phyloP scores from a whole-genome alignment of 1,140 invertebrate genomes.

The Caenorhabditis tropicalis region DNA sequence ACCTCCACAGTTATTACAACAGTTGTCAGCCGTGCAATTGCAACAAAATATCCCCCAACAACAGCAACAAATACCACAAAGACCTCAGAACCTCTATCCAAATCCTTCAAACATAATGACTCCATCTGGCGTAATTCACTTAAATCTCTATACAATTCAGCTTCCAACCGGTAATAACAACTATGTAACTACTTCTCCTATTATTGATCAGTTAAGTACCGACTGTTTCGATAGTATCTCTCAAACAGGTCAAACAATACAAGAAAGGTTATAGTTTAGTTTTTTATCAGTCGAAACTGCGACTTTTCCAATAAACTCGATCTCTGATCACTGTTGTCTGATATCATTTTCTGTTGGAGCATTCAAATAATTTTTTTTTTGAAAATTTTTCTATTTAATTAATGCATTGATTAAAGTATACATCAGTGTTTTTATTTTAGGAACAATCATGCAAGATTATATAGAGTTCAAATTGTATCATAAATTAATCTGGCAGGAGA shows the following conservation, averaged over 20 bases:
- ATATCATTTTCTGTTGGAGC: background rate
- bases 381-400: too few relatives aligned
- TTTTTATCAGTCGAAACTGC: background rate
- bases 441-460: background rate
- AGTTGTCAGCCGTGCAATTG: background rate
- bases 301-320: background rate
- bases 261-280: background rate
- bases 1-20: background rate
- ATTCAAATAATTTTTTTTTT: too few relatives aligned
- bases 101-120: background rate
- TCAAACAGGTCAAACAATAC: background rate
- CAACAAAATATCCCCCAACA: background rate
- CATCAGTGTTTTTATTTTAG: too few relatives aligned
- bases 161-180: constrained; percentile 1
- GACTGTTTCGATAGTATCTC: constrained; percentile 2
- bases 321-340: background rate
- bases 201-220: background rate
- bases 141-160: constrained; percentile 28
- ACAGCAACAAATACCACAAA: background rate
- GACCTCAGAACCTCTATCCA: background rate
- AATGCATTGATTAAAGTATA: too few relatives aligned
- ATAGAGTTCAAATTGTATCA: background rate
- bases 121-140: constrained; percentile 13
- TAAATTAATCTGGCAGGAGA: constrained; percentile 79
- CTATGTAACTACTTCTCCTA: background rate